These are phyloP conservation scores for Lasioglossum zephyrum DNA, from an alignment of 2,888 invertebrate genomes.

Conservation along the genomic window DNA sequence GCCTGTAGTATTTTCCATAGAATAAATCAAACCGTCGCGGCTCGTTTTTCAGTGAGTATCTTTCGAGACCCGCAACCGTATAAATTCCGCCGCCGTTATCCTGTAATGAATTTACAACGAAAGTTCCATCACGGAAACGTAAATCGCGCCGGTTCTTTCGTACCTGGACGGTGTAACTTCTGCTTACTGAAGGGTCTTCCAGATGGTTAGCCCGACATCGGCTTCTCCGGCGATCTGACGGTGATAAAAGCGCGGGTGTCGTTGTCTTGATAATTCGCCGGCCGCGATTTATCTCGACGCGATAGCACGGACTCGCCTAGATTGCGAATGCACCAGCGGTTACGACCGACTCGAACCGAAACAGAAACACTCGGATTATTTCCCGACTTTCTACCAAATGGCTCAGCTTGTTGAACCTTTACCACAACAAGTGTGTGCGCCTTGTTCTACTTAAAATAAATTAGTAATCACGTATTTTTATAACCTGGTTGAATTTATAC, in stretches of 20 bases:
- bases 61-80: constrained; percentile 1
- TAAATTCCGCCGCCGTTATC: constrained; percentile 11
- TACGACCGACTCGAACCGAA: not conserved
- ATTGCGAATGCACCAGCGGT: not conserved
- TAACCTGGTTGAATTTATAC: not conserved
- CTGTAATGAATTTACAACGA: constrained; percentile 28
- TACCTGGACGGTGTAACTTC: not conserved
- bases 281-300: not conserved
- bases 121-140: constrained; percentile 1
- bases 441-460: not conserved
- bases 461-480: not conserved
- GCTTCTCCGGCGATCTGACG: not conserved
- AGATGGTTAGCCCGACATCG: not conserved
- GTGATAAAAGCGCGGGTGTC: not conserved
- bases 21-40: constrained; percentile 31
- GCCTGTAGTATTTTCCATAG: constrained; percentile 27
- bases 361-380: not conserved
- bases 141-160: not conserved
- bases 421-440: not conserved
- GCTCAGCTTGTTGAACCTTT: not conserved
- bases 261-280: constrained; percentile 6
- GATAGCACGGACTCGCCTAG: not conserved
- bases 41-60: constrained; percentile 13
- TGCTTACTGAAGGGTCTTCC: constrained; percentile 21
- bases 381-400: too few species aligned